These are phyloP conservation scores for Oxyteleia sp. DNA, from an alignment of 2,888 invertebrate genomes.

Conservation along the genomic window DNA sequence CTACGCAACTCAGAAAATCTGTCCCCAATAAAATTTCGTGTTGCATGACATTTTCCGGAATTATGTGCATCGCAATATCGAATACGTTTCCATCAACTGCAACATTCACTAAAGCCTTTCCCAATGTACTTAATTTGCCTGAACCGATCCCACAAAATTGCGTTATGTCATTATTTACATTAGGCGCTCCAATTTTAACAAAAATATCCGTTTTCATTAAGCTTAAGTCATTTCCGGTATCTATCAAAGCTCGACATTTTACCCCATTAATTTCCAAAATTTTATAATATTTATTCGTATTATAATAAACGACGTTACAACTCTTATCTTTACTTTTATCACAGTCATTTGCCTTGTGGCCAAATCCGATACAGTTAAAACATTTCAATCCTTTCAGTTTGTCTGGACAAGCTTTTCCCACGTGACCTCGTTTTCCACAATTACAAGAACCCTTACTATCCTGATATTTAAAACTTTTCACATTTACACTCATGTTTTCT, in stretches of 20 bases:
- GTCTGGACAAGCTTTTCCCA: not conserved
- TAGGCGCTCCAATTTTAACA: not conserved
- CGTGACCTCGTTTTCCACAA: not conserved
- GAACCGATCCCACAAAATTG: constrained; percentile 5
- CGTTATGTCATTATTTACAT: not conserved
- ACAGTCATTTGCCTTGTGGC: not conserved
- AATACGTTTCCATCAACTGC: not conserved
- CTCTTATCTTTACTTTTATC: not conserved
- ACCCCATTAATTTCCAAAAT: not conserved
- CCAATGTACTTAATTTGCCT: not conserved
- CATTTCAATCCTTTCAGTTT: not conserved
- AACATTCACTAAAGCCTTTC: not conserved
- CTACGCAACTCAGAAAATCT: not conserved
- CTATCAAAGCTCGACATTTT: not conserved
- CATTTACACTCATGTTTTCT: constrained; percentile 53
- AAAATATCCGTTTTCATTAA: not conserved
- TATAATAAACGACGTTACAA: not conserved
- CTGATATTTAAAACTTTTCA: no score
- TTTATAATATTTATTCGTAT: not conserved
- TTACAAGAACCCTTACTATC: not conserved
- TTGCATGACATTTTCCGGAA: not conserved
- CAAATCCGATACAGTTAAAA: not conserved
- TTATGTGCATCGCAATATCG: not conserved
- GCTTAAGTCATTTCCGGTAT: not conserved
- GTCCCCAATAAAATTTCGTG: not conserved